Conservation (phyloP, 2,888 invertebrate genomes). For the Diarsia mendica region DNA sequence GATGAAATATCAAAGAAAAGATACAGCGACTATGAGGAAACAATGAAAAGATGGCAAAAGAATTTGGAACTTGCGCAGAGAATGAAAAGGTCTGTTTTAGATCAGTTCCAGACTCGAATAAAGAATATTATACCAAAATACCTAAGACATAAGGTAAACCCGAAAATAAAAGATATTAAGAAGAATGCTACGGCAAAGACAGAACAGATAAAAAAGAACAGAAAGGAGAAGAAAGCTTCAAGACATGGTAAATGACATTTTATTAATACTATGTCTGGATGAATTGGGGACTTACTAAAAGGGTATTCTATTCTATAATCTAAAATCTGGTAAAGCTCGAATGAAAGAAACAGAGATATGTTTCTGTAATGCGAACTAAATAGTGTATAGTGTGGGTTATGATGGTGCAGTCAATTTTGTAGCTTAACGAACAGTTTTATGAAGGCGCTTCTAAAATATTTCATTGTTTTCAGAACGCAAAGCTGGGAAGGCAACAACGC, state of each 20-base stretch:
- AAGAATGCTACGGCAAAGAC: constrained; percentile 50
- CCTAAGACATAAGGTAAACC: constrained; percentile 77
- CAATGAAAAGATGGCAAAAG: constrained; percentile 79
- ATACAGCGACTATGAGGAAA: constrained; percentile 72
- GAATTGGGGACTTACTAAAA: not conserved
- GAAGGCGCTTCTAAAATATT: not conserved
- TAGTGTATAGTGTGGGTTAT: not conserved
- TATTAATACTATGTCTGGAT: not conserved
- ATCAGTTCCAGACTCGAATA: constrained; percentile 68
- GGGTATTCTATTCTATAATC: too few species aligned
- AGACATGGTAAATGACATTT: constrained; percentile 16
- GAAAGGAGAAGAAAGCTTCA: constrained; percentile 2
- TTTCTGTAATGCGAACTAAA: not conserved
- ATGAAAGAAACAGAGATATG: not conserved
- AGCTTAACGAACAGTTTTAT: not conserved
- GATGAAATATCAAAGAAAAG: constrained; percentile 70
- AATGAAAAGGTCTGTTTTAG: constrained; percentile 72
- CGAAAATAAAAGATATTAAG: constrained; percentile 66
- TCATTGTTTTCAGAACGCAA: constrained; percentile 23
- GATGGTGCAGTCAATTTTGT: too few species aligned
- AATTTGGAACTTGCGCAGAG: constrained; percentile 69
- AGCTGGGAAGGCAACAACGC: constrained; percentile 1
- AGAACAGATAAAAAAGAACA: constrained; percentile 33
- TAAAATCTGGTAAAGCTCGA: too few species aligned
- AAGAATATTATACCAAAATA: constrained; percentile 82